phyloP scores from a whole-genome alignment of 1,140 invertebrate genomes.

The Samia ricini region DNA sequence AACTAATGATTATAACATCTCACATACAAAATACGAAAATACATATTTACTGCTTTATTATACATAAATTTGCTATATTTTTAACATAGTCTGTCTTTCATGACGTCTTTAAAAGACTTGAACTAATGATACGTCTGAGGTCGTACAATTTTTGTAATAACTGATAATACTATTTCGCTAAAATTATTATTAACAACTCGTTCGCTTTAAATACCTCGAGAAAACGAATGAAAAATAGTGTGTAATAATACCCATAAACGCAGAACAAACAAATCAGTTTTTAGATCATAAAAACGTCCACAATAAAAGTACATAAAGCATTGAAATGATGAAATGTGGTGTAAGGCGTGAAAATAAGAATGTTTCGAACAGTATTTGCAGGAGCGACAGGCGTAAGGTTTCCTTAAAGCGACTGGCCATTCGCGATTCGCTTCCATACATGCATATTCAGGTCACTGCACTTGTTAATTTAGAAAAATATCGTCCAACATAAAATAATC shows the following conservation, averaged over 20 bases:
- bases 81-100: constrained; percentile 2
- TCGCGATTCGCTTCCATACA: constrained; percentile 17
- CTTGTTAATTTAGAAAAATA: constrained; percentile 5
- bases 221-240: neutral
- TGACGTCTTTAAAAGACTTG: constrained; percentile 19
- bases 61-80: too few species aligned
- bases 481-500: neutral
- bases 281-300: constrained; percentile 29
- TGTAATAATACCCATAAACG: constrained; percentile 17
- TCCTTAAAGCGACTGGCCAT: constrained; percentile 24
- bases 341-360: constrained; percentile 36
- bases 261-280: constrained; percentile 28
- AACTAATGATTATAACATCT: too few species aligned
- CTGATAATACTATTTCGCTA: constrained; percentile 16
- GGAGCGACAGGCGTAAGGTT: constrained; percentile 26
- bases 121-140: constrained; percentile 14
- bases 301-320: constrained; percentile 27
- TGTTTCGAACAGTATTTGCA: constrained; percentile 25
- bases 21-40: too few species aligned
- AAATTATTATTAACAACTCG: neutral
- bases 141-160: constrained; percentile 11
- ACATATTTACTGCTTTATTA: too few species aligned
- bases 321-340: constrained; percentile 33
- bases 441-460: constrained; percentile 16
- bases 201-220: neutral